Conservation (phyloP, 1,140 invertebrate species). For the Dinoponera quadriceps region DNA sequence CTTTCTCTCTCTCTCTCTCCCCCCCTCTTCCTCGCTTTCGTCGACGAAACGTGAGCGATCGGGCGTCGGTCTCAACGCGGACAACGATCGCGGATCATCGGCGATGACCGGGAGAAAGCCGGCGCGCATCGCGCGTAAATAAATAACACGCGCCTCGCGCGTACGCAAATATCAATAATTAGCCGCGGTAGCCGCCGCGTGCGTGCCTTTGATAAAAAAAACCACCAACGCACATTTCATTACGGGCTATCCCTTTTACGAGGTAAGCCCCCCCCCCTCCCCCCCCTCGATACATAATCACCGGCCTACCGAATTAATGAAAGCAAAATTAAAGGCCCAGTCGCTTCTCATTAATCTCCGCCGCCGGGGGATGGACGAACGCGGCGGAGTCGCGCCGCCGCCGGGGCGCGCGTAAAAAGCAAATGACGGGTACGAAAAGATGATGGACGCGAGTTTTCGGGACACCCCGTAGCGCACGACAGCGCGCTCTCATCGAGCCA, state of each 20-base stretch:
- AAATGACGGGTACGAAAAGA: constrained; percentile 73
- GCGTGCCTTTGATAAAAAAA: constrained; percentile 59
- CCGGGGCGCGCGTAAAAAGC: constrained; percentile 65
- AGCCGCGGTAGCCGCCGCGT: constrained; percentile 44
- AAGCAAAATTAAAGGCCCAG: constrained; percentile 72
- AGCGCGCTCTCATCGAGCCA: constrained; percentile 72
- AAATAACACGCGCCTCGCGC: constrained; percentile 10
- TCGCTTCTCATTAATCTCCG: constrained; percentile 73
- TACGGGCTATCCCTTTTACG: constrained; percentile 44
- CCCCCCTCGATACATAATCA: constrained; percentile 68
- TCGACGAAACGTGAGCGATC: too few relatives aligned
- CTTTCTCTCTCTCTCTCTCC: too few relatives aligned
- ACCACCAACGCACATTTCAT: constrained; percentile 65
- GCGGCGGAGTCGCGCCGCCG: background rate
- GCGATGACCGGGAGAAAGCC: background rate
- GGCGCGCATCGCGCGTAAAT: constrained; percentile 14
- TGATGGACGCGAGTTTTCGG: constrained; percentile 74
- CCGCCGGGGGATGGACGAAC: constrained; percentile 26
- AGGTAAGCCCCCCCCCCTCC: too few relatives aligned
- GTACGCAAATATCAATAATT: constrained; percentile 57
- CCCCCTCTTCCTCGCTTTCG: too few relatives aligned
- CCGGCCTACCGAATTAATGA: constrained; percentile 72
- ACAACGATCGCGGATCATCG: background rate
- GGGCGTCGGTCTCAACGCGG: background rate
- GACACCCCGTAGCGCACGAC: constrained; percentile 77